These are phyloP conservation scores for Chionodraco myersi DNA, from an alignment of 2,113 vertebrate genomes.

Conservation along the genomic window DNA sequence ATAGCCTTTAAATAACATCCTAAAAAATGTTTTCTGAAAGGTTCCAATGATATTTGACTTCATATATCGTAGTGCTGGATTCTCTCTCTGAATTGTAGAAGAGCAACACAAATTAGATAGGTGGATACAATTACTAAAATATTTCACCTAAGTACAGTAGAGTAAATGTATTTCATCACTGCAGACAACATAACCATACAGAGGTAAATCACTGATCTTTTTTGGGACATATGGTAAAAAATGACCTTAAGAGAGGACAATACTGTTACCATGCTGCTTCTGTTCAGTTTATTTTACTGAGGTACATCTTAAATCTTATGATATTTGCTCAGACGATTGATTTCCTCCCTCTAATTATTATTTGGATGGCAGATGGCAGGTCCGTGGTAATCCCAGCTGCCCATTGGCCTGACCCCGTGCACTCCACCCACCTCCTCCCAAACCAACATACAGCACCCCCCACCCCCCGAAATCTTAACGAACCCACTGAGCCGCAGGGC, in stretches of 20 bases:
- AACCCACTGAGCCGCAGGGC: slow-evolving; percentile 49
- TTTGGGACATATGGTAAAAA: not conserved
- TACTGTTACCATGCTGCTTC: not conserved
- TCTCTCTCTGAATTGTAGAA: no score
- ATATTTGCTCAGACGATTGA: slow-evolving; percentile 78
- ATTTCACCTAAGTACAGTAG: no score
- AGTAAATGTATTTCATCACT: no score
- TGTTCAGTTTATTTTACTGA: slow-evolving; percentile 28
- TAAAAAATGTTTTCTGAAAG: no score
- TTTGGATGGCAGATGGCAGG: slow-evolving; percentile 76
- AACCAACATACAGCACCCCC: slow-evolving; percentile 29
- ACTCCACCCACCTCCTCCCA: slow-evolving; percentile 49
- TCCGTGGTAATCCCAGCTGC: slow-evolving; percentile 73
- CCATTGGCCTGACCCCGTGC: slow-evolving; percentile 66
- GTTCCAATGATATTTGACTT: no score
- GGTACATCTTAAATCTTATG: slow-evolving; percentile 39
- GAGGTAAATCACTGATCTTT: not conserved
- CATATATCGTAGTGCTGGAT: no score
- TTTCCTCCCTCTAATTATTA: slow-evolving; percentile 75
- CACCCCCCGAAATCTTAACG: slow-evolving; percentile 42
- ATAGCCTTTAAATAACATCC: no score
- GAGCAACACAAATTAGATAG: no score
- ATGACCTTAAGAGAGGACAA: not conserved
- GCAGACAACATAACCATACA: no score
- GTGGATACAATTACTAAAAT: no score